A percentile compares a stretch with the other conserved stretches of the same genome.
These are phyloP conservation scores for Atherinomorus stipes DNA, from an alignment of 2,113 vertebrate genomes.

Conservation along the genomic window DNA sequence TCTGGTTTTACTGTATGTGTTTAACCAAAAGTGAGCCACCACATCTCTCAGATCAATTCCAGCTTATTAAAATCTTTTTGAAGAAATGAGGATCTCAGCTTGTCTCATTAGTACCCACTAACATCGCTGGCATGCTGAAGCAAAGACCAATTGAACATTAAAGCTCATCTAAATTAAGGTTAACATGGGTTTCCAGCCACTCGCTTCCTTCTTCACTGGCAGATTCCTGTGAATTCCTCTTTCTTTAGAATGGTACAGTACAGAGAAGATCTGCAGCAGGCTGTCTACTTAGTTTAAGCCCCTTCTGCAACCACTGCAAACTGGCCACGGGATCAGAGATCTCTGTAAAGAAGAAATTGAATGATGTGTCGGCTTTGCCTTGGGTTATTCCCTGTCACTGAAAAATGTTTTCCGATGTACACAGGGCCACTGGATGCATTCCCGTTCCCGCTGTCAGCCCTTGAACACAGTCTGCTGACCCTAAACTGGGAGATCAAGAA, in stretches of 20 bases:
- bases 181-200: constrained; percentile 47
- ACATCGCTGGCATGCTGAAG: constrained; percentile 29
- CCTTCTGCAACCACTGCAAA: constrained; percentile 25
- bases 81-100: constrained; percentile 12
- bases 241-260: constrained; percentile 15
- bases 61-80: constrained; percentile 16
- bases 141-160: constrained; percentile 14
- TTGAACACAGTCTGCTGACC: constrained; percentile 45
- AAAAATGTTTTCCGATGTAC: constrained; percentile 36
- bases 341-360: constrained; percentile 41
- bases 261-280: constrained; percentile 16
- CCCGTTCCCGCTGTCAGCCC: constrained; percentile 39
- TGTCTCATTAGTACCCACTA: constrained; percentile 20
- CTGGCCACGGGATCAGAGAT: constrained; percentile 48
- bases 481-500: constrained; percentile 46
- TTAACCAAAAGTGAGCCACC: neutral
- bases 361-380: constrained; percentile 39
- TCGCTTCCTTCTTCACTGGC: constrained; percentile 25
- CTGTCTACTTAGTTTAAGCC: constrained; percentile 33
- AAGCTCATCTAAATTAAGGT: constrained; percentile 56
- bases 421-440: constrained; percentile 37
- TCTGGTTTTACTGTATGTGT: neutral
- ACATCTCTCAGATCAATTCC: neutral
- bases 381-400: constrained; percentile 42
- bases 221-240: constrained; percentile 36